phyloP scores from a whole-genome alignment of 2,888 invertebrate species.

The Diarsia brunnea region DNA sequence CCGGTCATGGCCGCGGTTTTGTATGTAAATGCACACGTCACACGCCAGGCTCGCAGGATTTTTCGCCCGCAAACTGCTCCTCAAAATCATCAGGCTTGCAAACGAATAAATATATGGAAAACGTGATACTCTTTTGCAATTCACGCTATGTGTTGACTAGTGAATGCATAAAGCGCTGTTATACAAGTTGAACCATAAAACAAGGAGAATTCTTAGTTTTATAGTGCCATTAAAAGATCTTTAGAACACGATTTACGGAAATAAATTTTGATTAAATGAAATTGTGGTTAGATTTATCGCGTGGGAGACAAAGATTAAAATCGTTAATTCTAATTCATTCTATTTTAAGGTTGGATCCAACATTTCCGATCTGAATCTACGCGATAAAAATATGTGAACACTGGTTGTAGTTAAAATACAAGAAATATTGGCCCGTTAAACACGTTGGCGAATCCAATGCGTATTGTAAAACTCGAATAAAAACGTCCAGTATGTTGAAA shows the following conservation, averaged over 20 bases:
- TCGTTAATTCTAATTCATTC: constrained; percentile 50
- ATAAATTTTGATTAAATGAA: constrained; percentile 54
- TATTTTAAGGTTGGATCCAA: constrained; percentile 27
- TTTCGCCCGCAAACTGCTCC: constrained; percentile 78
- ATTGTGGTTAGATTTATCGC: constrained; percentile 43
- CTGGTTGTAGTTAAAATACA: constrained; percentile 33
- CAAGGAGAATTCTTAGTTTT: constrained; percentile 61
- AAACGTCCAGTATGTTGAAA: constrained; percentile 60
- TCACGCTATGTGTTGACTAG: constrained; percentile 65
- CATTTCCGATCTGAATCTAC: constrained; percentile 15
- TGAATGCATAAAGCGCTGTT: constrained; percentile 61
- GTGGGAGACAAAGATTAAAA: constrained; percentile 52
- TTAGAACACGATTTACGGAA: constrained; percentile 58
- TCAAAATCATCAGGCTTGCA: constrained; percentile 74
- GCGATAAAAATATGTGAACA: constrained; percentile 33
- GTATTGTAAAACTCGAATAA: constrained; percentile 61
- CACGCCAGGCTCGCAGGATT: constrained; percentile 72
- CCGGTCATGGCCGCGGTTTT: constrained; percentile 84
- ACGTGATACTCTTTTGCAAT: constrained; percentile 72
- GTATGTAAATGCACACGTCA: constrained; percentile 87
- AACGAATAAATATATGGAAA: constrained; percentile 73
- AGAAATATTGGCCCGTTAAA: constrained; percentile 50
- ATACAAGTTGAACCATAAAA: constrained; percentile 56
- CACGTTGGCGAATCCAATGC: constrained; percentile 44
- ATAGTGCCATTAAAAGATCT: constrained; percentile 59